Conservation (phyloP, 2,888 invertebrate species). For the Philhelius pedissequus region DNA sequence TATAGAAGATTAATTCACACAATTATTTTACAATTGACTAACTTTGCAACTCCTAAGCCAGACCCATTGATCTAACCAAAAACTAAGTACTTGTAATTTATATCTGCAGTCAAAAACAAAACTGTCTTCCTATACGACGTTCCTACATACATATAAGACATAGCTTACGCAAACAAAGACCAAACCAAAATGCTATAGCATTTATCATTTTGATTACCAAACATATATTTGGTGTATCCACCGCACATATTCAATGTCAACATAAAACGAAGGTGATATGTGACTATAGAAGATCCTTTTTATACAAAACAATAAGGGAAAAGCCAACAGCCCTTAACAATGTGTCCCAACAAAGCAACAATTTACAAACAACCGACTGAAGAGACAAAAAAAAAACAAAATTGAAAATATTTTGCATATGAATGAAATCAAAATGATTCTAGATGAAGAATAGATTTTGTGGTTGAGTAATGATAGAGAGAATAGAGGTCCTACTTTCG, state of each 20-base stretch:
- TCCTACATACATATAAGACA: not conserved
- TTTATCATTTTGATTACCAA: slow-evolving; percentile 64
- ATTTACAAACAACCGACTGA: not conserved
- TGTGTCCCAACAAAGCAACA: slow-evolving; percentile 36
- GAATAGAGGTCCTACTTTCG: slow-evolving; percentile 15
- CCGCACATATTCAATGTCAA: slow-evolving; percentile 44
- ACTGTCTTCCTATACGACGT: not conserved
- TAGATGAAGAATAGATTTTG: slow-evolving; percentile 57
- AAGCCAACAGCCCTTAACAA: slow-evolving; percentile 2
- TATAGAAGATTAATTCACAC: slow-evolving; percentile 28
- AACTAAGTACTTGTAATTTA: slow-evolving; percentile 53
- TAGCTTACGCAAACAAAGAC: slow-evolving; percentile 28
- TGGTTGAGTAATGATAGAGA: slow-evolving; percentile 56
- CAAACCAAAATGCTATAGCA: slow-evolving; percentile 23
- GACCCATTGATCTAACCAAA: slow-evolving; percentile 51
- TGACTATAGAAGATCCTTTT: not conserved
- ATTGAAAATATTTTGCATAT: slow-evolving; percentile 65
- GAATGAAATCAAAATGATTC: slow-evolving; percentile 58
- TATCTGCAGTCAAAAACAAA: slow-evolving; percentile 34
- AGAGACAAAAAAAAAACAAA: not conserved
- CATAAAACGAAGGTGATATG: slow-evolving; percentile 55
- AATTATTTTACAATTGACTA: slow-evolving; percentile 66
- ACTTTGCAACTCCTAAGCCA: slow-evolving; percentile 38
- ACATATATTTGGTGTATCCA: slow-evolving; percentile 47
- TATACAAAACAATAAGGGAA: slow-evolving; percentile 44